These are phyloP conservation scores for Listronotus bonariensis DNA, from an alignment of 1,140 invertebrate genomes.

Conservation along the genomic window DNA sequence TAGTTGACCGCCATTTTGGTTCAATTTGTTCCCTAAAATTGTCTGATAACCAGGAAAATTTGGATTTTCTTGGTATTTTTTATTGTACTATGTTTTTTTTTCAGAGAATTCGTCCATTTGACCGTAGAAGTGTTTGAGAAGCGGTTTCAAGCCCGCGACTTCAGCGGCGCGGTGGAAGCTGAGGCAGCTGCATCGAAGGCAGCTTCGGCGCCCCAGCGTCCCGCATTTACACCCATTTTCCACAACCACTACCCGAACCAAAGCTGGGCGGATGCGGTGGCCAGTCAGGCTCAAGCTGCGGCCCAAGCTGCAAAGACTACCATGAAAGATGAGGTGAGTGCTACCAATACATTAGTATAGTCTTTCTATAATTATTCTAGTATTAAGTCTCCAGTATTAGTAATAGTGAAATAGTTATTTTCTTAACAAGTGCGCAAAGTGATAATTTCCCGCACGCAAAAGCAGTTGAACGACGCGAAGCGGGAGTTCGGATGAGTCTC, in stretches of 20 bases:
- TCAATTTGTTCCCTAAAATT: too few species aligned
- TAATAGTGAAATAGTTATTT: too few species aligned
- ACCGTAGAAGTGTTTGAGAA: constrained; percentile 90
- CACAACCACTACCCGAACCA: constrained; percentile 58
- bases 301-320: constrained; percentile 55
- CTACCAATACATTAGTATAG: constrained; percentile 6
- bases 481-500: too few species aligned
- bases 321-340: constrained; percentile 58
- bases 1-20: constrained; percentile 41
- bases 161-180: constrained; percentile 78
- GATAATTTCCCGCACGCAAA: too few species aligned
- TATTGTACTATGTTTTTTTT: not conserved
- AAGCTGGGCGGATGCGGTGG: constrained; percentile 58
- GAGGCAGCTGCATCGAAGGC: constrained; percentile 75
- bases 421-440: too few species aligned
- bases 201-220: constrained; percentile 57
- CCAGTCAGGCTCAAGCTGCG: constrained; percentile 18
- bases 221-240: constrained; percentile 77
- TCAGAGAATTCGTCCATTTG: constrained; percentile 83
- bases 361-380: constrained; percentile 1
- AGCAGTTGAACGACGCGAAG: too few species aligned
- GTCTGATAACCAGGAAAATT: too few species aligned
- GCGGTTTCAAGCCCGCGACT: constrained; percentile 86
- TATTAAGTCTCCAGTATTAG: too few species aligned
- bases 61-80: too few species aligned